Evolutionary conservation across 2,888 invertebrate species (phyloP).

Genomic region (Apeira syringaria): DNA sequence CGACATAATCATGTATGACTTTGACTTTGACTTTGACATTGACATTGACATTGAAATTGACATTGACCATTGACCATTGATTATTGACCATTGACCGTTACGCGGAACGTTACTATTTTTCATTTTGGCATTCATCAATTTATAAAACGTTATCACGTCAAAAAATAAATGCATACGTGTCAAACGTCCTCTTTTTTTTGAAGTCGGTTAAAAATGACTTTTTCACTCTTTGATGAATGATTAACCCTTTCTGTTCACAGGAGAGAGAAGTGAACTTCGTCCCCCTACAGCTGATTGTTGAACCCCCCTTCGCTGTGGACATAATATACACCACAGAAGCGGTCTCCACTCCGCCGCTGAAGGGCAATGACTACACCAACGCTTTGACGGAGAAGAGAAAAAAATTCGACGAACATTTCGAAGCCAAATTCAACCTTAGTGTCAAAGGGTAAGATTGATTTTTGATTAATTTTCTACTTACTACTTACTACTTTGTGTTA

Average conservation of each 20-base stretch:
- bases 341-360: conserved; percentile 74
- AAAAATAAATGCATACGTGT: too few species aligned
- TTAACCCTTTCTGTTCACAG: conserved; percentile 39
- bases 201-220: not conserved
- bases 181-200: not conserved
- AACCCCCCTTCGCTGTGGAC: conserved; percentile 92
- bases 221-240: too few species aligned
- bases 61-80: too few species aligned
- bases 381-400: conserved; percentile 83
- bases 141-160: too few species aligned
- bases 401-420: conserved; percentile 91
- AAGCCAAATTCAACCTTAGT: conserved; percentile 89
- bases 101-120: too few species aligned
- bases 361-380: conserved; percentile 86
- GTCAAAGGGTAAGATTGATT: conserved; percentile 85
- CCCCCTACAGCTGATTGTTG: conserved; percentile 89
- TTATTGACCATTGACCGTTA: too few species aligned
- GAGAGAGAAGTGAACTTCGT: conserved; percentile 87
- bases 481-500: too few species aligned
- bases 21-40: too few species aligned
- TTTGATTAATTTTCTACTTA: too few species aligned
- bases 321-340: conserved; percentile 92
- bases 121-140: too few species aligned
- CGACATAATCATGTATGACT: too few species aligned
- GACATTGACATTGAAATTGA: too few species aligned